Conservation (phyloP, 1,140 invertebrate genomes). For the Mactra quadrangularis region DNA sequence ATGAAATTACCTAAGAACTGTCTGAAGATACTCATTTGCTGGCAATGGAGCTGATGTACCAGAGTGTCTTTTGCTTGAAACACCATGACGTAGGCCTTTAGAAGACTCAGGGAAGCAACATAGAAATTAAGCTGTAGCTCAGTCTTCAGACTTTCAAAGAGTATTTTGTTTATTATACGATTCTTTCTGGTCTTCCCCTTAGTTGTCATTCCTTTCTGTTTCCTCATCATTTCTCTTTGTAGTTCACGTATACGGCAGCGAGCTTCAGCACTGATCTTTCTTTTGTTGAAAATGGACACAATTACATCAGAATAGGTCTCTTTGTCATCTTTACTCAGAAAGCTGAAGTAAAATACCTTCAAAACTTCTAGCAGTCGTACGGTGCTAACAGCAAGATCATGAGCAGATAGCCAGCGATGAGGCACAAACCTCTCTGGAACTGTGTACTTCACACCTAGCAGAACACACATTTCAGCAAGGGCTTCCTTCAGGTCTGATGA, state of each 20-base stretch:
- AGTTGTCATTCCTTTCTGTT: conserved; percentile 11
- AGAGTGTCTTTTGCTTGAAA: conserved; percentile 22
- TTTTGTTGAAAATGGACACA: too few relatives aligned
- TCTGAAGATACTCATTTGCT: not conserved
- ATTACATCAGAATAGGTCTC: too few relatives aligned
- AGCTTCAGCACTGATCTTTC: too few relatives aligned
- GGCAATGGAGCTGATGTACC: not conserved
- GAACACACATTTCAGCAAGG: conserved; percentile 67
- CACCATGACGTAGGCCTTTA: conserved; percentile 25
- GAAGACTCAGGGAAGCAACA: not conserved
- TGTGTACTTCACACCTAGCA: conserved; percentile 63
- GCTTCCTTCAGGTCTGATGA: conserved; percentile 62
- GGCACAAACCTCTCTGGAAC: conserved; percentile 64
- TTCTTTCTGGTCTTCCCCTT: conserved; percentile 26
- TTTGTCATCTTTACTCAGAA: conserved; percentile 24
- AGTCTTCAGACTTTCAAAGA: conserved; percentile 1
- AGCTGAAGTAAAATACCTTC: conserved; percentile 62
- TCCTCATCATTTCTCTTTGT: too few relatives aligned
- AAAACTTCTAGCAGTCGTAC: conserved; percentile 53
- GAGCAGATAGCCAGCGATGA: conserved; percentile 70
- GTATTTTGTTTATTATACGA: conserved; percentile 1
- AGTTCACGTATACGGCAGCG: too few relatives aligned
- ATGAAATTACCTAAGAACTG: conserved; percentile 6
- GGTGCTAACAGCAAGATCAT: conserved; percentile 64
- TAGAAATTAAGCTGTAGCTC: conserved; percentile 28